Percentiles rank a stretch among this genome's conserved stretches.
phyloP scores from a whole-genome alignment of 1,140 invertebrate genomes.

The Cotesia vestalis region DNA sequence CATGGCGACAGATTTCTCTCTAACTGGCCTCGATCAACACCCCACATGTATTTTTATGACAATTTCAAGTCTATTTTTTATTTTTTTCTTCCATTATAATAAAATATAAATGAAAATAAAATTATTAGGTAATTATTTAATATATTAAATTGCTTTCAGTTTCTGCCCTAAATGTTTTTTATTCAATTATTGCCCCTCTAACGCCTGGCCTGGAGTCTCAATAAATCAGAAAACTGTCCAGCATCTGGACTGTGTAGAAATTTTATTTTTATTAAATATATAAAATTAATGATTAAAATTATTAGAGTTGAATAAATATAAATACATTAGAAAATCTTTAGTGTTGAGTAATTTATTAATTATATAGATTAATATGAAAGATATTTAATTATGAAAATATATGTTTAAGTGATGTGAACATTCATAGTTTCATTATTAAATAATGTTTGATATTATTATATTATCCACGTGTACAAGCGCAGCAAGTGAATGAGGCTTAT shows the following conservation, averaged over 20 bases:
- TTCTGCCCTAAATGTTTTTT: too few relatives aligned
- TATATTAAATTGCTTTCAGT: too few relatives aligned
- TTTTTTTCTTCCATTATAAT: too few relatives aligned
- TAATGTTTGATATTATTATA: background rate
- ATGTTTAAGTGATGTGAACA: conserved; percentile 14
- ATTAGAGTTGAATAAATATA: background rate
- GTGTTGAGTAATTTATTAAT: conserved; percentile 14
- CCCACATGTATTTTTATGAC: background rate
- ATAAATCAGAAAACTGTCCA: too few relatives aligned
- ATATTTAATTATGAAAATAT: background rate
- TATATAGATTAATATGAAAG: conserved; percentile 21
- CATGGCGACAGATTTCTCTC: conserved; percentile 4
- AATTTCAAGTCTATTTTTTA: background rate
- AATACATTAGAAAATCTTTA: conserved; percentile 19
- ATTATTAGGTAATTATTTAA: too few relatives aligned
- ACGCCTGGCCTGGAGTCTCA: too few relatives aligned
- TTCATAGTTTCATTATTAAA: background rate
- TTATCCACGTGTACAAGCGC: conserved; percentile 19
- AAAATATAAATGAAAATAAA: too few relatives aligned
- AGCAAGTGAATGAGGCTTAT: conserved; percentile 29
- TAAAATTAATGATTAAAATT: too few relatives aligned
- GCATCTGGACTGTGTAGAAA: too few relatives aligned
- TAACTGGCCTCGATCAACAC: conserved; percentile 19
- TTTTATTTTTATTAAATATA: too few relatives aligned
- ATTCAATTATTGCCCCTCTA: too few relatives aligned